phyloP scores from a whole-genome alignment of 2,797 vertebrate species.

The Poeciliopsis infans region DNA sequence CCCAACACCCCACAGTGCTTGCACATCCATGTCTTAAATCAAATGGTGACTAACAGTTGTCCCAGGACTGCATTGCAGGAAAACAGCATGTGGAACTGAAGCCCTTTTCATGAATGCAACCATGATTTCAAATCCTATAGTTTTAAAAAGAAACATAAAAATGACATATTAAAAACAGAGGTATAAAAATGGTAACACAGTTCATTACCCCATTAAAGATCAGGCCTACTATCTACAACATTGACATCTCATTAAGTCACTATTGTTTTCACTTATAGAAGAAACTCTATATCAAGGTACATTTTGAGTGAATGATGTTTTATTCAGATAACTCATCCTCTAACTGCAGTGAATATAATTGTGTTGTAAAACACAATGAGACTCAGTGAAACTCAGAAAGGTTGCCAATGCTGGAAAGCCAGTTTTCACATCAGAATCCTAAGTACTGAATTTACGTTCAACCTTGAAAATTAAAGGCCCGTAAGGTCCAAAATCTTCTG shows the following conservation, averaged over 20 bases:
- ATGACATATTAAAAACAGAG: not conserved
- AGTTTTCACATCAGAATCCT: not conserved
- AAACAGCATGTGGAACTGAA: constrained; percentile 7
- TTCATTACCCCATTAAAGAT: not conserved
- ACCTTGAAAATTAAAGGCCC: not conserved
- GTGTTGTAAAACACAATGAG: not conserved
- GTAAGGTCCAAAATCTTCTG: not conserved
- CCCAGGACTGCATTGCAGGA: constrained; percentile 6
- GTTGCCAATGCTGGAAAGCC: not conserved
- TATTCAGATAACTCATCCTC: not conserved
- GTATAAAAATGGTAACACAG: not conserved
- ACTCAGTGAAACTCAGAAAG: not conserved
- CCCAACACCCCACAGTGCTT: not conserved
- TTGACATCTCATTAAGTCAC: not conserved
- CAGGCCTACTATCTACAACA: not conserved
- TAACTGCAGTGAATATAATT: not conserved
- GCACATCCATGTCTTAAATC: constrained; percentile 7
- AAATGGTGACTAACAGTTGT: not conserved
- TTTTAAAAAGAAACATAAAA: not conserved
- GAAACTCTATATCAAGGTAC: not conserved
- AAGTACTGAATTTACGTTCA: not conserved
- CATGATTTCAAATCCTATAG: not conserved
- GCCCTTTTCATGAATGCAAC: not conserved
- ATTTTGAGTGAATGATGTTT: not conserved
- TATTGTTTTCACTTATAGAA: not conserved